Base-by-base conservation (phyloP, 2,888 invertebrate species). In the Charanyca ferruginea region DNA sequence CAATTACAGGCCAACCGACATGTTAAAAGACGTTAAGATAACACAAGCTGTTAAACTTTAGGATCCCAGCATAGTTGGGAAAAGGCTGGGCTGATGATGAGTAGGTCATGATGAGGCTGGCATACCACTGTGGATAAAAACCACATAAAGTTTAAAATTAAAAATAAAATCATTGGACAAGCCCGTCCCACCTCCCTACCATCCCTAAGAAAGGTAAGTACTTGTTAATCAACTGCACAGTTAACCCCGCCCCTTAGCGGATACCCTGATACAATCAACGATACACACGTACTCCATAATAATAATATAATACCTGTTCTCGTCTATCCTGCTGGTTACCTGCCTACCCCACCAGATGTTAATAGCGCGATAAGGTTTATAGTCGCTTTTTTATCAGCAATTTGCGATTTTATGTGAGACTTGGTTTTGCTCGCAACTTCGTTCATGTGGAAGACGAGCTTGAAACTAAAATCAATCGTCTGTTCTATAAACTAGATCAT, bases 181-280 rank as follows among this genome's bases (percentile, higher is more conserved):
- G 16, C 0, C 2, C 1, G 2, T 13, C 38, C 9, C 13, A 16
- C 7, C 5, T 45, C 8, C 23, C 16, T 23, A 32, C 25, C 49
- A 41, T 57, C 52, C 47, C 44, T 38, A n/a, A 61, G 25, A 16
- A 44, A 54, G 74, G 57, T 58, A 23, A 32, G 23, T 23, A 16
- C 23, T 64, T n/a, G 6, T 44, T 74, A 66, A 74, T 59, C 71
- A 47, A 11, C 11, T 9, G 3, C 28, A 72, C 66, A 72, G 72
- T 45, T 72, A 77, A 13, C 72, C 32, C 38, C 74, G 77, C 75
- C 77, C 25, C 51, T 58, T 49, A 51, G 51, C 67, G 80, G 70
- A 66, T 71, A 80, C 52, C 28, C 11, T 7, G 77, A 79, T 79
- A 62, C 35, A 62, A 79, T 82, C 81, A 64, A 49, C 49, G 64